phyloP scores from a whole-genome alignment of 1,140 invertebrate species.

The Dufourea novaeangliae region DNA sequence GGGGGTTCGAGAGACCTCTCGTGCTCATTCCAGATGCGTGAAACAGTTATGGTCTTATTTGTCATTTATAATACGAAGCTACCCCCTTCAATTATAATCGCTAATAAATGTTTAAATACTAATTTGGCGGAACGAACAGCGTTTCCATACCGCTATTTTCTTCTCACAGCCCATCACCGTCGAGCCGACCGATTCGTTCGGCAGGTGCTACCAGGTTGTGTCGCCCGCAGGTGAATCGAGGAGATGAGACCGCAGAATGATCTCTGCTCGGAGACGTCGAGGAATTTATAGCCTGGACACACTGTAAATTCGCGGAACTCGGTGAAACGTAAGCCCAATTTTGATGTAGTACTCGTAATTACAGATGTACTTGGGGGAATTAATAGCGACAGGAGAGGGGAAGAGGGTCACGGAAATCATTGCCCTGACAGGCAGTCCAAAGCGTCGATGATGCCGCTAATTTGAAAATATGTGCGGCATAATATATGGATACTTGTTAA shows the following conservation, averaged over 20 bases:
- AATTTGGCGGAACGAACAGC: background rate
- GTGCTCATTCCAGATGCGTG: too few species aligned
- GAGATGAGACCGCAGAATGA: slow-evolving; percentile 42
- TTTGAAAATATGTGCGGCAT: slow-evolving; percentile 44
- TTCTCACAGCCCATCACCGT: slow-evolving; percentile 9
- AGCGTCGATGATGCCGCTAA: slow-evolving; percentile 27
- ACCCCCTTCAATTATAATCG: too few species aligned
- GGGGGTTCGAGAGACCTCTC: too few species aligned
- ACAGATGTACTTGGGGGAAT: background rate
- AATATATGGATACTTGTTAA: slow-evolving; percentile 39
- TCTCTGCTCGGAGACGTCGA: slow-evolving; percentile 6
- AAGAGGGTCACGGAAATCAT: background rate
- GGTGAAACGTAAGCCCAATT: background rate
- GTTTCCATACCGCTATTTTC: slow-evolving; percentile 36
- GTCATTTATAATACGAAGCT: too few species aligned
- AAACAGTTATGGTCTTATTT: too few species aligned
- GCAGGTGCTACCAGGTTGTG: slow-evolving; percentile 56
- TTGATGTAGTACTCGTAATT: slow-evolving; percentile 43
- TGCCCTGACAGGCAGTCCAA: background rate
- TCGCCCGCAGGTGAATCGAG: slow-evolving; percentile 50
- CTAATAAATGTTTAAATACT: too few species aligned
- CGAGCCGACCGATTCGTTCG: slow-evolving; percentile 45
- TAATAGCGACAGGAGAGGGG: background rate
- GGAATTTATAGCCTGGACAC: slow-evolving; percentile 19
- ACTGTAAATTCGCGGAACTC: slow-evolving; percentile 28